Conservation (phyloP, 2,113 vertebrate genomes). For the Otus sunia region DNA sequence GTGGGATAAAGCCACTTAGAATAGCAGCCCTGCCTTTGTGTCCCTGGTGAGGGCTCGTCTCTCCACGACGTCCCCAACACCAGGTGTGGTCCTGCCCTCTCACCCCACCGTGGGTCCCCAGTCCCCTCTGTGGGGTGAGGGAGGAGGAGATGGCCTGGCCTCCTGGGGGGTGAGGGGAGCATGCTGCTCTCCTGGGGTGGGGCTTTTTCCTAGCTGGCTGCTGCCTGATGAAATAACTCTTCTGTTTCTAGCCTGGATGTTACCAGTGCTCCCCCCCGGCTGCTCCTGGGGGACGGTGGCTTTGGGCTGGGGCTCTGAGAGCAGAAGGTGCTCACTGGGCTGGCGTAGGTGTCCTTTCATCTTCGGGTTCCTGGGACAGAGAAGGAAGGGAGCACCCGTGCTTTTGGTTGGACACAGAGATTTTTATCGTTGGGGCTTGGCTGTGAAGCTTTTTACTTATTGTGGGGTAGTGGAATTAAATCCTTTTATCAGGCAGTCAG, state of each 20-base stretch:
- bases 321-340: background rate
- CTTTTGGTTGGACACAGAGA: background rate
- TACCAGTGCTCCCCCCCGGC: background rate
- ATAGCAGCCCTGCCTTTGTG: background rate
- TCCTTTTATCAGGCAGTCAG: background rate
- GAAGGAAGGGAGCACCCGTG: background rate
- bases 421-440: accelerated
- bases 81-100: background rate
- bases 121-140: accelerated
- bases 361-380: background rate
- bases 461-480: background rate
- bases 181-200: too few species aligned
- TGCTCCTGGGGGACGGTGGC: background rate
- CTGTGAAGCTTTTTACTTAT: background rate
- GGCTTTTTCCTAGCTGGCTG: too few species aligned
- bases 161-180: background rate
- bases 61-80: background rate
- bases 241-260: background rate
- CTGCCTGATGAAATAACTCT: background rate
- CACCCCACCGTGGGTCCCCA: accelerated
- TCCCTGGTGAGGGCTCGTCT: background rate
- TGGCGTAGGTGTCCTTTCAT: background rate
- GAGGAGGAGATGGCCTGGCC: too few species aligned
- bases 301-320: background rate
- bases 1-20: background rate